A percentile compares a stretch with the other conserved stretches of the same genome.
phyloP scores from a whole-genome alignment of 2,888 invertebrate genomes.

The Harpagoxenus sublaevis region DNA sequence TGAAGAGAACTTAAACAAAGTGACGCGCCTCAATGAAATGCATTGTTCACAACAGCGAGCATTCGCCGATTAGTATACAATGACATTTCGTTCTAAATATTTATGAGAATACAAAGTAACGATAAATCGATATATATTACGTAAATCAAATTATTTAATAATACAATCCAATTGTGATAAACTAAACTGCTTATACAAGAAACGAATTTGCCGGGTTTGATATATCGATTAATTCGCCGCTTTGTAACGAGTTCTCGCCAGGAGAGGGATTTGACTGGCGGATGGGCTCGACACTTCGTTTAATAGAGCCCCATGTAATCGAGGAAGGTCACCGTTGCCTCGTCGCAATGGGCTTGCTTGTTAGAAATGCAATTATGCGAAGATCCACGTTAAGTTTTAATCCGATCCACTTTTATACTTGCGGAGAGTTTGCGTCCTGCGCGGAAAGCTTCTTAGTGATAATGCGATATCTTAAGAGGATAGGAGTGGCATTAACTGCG shows the following conservation, averaged over 20 bases:
- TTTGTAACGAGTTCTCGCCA: conserved; percentile 37
- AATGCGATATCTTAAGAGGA: conserved; percentile 80
- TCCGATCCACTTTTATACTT: conserved; percentile 77
- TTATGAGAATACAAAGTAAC: neutral
- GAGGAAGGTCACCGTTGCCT: conserved; percentile 36
- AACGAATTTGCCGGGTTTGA: neutral
- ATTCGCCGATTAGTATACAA: neutral
- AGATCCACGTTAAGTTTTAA: conserved; percentile 78
- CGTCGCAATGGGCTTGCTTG: conserved; percentile 47
- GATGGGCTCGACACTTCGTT: conserved; percentile 29
- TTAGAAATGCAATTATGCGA: conserved; percentile 76
- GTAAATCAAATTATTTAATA: conserved; percentile 1
- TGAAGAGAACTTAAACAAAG: conserved; percentile 17
- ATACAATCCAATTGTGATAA: neutral
- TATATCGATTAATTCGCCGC: conserved; percentile 12
- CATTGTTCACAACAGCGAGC: neutral
- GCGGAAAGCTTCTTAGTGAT: conserved; percentile 80
- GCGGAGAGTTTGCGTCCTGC: conserved; percentile 75
- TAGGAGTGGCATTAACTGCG: conserved; percentile 72
- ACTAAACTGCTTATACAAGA: neutral
- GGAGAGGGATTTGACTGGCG: conserved; percentile 10
- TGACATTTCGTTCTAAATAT: neutral
- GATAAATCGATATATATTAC: neutral
- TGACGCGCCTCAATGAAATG: neutral
- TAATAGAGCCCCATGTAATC: conserved; percentile 56